Conservation (phyloP, 2,888 invertebrate species). For the Agrochola macilenta region DNA sequence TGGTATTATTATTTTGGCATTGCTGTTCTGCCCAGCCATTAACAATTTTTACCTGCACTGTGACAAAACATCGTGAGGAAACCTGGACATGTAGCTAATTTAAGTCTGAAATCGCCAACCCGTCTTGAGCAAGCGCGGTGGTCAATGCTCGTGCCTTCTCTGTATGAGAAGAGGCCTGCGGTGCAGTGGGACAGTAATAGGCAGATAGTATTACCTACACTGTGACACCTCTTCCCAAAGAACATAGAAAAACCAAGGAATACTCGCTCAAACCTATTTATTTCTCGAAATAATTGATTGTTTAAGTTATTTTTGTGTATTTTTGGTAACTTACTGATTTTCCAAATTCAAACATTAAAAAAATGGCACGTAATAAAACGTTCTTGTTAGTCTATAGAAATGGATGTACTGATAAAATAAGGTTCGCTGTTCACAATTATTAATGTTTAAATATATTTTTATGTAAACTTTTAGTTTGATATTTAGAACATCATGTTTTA, state of each 20-base stretch:
- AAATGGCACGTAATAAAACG: conserved; percentile 6
- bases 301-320: conserved; percentile 52
- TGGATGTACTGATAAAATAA: conserved; percentile 29
- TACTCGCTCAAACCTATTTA: conserved; percentile 65
- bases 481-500: background rate
- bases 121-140: too few species aligned
- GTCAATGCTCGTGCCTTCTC: background rate
- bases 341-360: conserved; percentile 47
- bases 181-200: background rate
- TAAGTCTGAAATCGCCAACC: too few species aligned
- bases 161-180: background rate
- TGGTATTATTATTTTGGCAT: background rate
- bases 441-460: conserved; percentile 8
- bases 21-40: background rate
- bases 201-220: background rate
- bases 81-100: background rate
- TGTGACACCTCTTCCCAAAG: background rate
- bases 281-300: conserved; percentile 60
- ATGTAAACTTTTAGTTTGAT: background rate
- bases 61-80: background rate
- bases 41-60: too few species aligned
- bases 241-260: conserved; percentile 40
- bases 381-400: conserved; percentile 28
- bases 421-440: conserved; percentile 24
- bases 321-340: conserved; percentile 30